Evolutionary conservation across 2,888 invertebrate species (phyloP).

Genomic region (Gonocerus acuteangulatus): DNA sequence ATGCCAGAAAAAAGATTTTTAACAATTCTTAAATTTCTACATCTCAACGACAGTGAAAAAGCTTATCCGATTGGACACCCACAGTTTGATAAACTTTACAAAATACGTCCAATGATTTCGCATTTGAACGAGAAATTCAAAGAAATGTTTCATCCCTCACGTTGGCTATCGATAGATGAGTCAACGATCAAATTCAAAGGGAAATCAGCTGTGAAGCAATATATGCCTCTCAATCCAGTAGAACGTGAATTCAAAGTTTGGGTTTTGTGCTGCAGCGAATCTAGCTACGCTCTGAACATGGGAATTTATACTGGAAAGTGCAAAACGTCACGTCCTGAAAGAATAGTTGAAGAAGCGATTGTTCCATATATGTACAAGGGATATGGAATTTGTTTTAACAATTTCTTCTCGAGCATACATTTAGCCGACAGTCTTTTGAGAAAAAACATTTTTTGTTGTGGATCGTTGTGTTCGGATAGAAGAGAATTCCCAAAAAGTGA

Average conservation of each 20-base stretch:
- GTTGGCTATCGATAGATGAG: conserved; percentile 32
- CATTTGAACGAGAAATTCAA: conserved; percentile 36
- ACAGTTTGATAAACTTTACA: conserved; percentile 37
- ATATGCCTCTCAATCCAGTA: conserved; percentile 36
- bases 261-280: conserved; percentile 36
- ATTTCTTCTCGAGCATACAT: conserved; percentile 39
- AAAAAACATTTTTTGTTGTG: conserved; percentile 39
- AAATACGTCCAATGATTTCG: conserved; percentile 34
- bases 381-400: conserved; percentile 40
- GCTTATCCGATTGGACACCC: conserved; percentile 28
- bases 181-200: conserved; percentile 24
- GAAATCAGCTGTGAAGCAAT: neutral
- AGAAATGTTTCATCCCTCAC: conserved; percentile 37
- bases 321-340: conserved; percentile 34
- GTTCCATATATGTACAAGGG: conserved; percentile 36
- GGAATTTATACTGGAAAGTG: conserved; percentile 38
- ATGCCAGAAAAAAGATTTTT: conserved; percentile 35
- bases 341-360: conserved; percentile 38
- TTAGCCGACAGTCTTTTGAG: conserved; percentile 37
- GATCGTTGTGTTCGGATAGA: conserved; percentile 39
- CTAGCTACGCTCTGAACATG: conserved; percentile 36
- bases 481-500: conserved; percentile 39
- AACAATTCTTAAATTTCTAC: conserved; percentile 35
- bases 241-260: conserved; percentile 38
- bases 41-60: conserved; percentile 34